Percentiles rank a stretch among this genome's conserved stretches.
Evolutionary conservation across 92 coral and sea anemone species (phyloP).

Genomic region (Palythoa caribaeorum): DNA sequence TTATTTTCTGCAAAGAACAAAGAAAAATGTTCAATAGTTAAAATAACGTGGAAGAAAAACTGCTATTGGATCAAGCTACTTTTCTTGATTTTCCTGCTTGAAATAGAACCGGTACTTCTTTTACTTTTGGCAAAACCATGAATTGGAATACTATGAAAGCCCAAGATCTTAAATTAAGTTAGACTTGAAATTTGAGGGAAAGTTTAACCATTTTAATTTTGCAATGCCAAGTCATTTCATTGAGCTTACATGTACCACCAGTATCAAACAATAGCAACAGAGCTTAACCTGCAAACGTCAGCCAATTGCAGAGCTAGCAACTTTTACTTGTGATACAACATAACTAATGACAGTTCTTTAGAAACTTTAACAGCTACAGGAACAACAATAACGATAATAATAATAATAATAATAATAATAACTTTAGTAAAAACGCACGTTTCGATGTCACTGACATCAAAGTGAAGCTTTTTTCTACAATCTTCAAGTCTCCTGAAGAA

Average conservation of each 20-base stretch:
- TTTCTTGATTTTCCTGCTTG: not conserved
- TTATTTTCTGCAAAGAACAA: not conserved
- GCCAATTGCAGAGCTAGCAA: not conserved
- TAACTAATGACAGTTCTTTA: no score
- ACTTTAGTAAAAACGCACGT: no score
- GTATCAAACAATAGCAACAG: not conserved
- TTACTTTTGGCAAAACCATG: no score
- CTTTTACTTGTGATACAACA: not conserved
- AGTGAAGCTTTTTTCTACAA: not conserved
- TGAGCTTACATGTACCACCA: not conserved
- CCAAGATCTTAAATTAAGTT: not conserved
- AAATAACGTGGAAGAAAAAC: not conserved
- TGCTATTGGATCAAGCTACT: not conserved
- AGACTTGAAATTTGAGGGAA: not conserved
- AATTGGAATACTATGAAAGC: not conserved
- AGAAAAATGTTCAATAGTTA: not conserved
- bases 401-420: no score
- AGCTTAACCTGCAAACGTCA: not conserved
- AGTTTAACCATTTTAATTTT: not conserved
- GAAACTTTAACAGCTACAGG: no score
- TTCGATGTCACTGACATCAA: no score
- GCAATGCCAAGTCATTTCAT: not conserved
- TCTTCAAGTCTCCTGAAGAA: not conserved
- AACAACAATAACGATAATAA: no score
- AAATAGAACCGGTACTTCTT: not conserved